Conservation (phyloP, 2,113 vertebrate species). For the Lagopus leucura region DNA sequence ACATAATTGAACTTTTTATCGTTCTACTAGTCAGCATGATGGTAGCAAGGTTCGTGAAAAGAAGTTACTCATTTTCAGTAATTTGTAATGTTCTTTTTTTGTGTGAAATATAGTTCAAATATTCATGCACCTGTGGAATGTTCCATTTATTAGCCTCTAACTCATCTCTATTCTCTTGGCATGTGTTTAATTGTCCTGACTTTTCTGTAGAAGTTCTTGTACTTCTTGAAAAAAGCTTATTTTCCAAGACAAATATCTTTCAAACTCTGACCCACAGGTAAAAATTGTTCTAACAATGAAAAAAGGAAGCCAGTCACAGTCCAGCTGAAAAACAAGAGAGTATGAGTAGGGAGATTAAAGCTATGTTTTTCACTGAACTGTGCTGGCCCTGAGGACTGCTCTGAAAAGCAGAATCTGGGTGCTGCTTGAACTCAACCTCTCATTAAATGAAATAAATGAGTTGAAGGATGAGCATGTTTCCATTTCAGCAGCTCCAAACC, state of each 20-base stretch:
- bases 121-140: background rate
- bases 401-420: background rate
- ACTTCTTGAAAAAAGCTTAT: background rate
- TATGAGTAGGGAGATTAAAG: background rate
- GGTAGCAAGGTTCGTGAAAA: constrained; percentile 22
- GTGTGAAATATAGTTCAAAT: background rate
- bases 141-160: background rate
- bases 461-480: background rate
- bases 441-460: too few species aligned
- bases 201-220: background rate
- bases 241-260: background rate
- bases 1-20: constrained; percentile 24
- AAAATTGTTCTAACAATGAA: background rate
- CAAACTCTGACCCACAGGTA: background rate
- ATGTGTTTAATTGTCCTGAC: background rate
- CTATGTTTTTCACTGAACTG: background rate
- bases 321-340: background rate
- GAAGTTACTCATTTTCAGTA: background rate
- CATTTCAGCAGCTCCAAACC: background rate
- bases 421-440: background rate
- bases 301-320: background rate
- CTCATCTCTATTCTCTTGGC: background rate
- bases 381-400: background rate
- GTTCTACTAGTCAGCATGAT: background rate
- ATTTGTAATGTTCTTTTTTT: background rate